phyloP scores from a whole-genome alignment of 2,113 vertebrate species.

The Paradoxurus hermaphroditus region DNA sequence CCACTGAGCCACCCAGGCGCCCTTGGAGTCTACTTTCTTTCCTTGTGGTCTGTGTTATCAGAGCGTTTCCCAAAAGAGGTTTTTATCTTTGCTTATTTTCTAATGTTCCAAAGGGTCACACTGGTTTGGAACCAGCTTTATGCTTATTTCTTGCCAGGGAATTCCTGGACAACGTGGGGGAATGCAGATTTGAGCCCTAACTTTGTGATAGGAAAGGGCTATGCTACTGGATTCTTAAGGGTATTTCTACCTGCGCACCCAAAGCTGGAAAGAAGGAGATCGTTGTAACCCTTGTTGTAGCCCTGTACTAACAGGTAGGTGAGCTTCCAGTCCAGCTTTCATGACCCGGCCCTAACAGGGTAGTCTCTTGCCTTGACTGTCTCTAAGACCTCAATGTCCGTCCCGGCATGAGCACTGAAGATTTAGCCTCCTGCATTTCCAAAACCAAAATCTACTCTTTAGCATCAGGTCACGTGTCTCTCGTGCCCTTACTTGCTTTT shows the following conservation, averaged over 20 bases:
- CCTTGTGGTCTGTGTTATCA: not conserved
- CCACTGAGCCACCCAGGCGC: no score
- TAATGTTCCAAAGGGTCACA: not conserved
- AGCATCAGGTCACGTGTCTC: not conserved
- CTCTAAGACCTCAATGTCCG: not conserved
- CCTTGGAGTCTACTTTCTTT: not conserved
- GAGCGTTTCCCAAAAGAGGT: not conserved
- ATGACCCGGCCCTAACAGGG: accelerated
- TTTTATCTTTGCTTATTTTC: not conserved
- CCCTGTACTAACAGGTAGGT: not conserved
- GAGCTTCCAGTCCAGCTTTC: not conserved
- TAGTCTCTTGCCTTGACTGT: not conserved
- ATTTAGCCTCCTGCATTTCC: not conserved
- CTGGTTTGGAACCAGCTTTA: not conserved
- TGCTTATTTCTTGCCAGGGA: not conserved
- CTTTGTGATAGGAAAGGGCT: not conserved
- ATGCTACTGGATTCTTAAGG: not conserved
- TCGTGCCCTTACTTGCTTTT: no score
- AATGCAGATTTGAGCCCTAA: not conserved
- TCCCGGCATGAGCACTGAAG: no score
- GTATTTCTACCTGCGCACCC: not conserved
- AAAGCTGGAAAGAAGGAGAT: not conserved
- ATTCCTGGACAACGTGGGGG: not conserved
- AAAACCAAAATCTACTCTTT: not conserved
- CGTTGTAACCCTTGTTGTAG: not conserved